These are phyloP conservation scores for Lophotis ruficrista DNA, from an alignment of 2,113 vertebrate genomes.

Conservation along the genomic window DNA sequence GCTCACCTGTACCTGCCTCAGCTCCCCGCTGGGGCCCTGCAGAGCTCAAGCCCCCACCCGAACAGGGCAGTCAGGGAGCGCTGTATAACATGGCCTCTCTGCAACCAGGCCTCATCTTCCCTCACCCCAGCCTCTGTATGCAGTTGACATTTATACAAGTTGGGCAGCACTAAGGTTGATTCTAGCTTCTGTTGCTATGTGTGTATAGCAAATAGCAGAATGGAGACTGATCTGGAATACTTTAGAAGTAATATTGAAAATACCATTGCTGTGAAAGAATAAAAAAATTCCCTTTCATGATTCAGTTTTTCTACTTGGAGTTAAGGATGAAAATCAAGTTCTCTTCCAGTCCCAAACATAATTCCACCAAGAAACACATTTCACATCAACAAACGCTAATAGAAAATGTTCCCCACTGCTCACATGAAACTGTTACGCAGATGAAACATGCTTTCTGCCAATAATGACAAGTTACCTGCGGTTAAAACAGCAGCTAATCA, in stretches of 20 bases:
- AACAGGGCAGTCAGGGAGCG: rapidly evolving
- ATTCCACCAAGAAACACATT: slow-evolving; percentile 33
- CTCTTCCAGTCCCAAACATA: background rate
- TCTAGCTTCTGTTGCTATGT: background rate
- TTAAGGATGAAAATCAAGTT: background rate
- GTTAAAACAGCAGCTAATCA: slow-evolving; percentile 69
- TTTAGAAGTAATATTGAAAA: background rate
- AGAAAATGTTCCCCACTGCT: slow-evolving; percentile 62
- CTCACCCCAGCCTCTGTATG: background rate
- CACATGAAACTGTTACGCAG: slow-evolving; percentile 57
- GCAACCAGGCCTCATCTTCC: background rate
- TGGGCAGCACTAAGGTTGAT: background rate
- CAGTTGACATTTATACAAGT: background rate
- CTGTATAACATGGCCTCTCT: background rate
- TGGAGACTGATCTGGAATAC: background rate
- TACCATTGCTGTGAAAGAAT: background rate
- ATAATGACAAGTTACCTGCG: slow-evolving; percentile 59
- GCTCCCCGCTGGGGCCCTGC: background rate
- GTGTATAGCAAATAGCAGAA: background rate
- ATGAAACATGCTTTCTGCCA: slow-evolving; percentile 66
- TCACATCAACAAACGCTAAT: slow-evolving; percentile 61
- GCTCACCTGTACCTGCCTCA: background rate
- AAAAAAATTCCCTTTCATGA: background rate
- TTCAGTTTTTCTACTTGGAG: background rate
- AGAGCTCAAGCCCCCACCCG: background rate